These are phyloP conservation scores for Setophaga kirtlandii DNA, from an alignment of 2,113 vertebrate species.

Conservation along the genomic window DNA sequence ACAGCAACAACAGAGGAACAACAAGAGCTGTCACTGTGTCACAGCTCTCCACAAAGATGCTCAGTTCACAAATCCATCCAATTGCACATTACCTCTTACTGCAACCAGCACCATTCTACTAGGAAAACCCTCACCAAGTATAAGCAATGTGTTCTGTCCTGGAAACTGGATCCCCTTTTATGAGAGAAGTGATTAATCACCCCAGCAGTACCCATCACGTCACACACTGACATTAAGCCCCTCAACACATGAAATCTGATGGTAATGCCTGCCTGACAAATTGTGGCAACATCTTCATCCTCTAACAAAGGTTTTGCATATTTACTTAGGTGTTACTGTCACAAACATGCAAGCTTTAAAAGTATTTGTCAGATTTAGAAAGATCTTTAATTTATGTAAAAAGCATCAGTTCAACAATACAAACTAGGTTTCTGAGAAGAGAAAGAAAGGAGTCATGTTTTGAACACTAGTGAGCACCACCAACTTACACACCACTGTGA, in stretches of 20 bases:
- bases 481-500: rapidly evolving
- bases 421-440: not conserved
- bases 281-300: not conserved
- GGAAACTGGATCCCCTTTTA: not conserved
- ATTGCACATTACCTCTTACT: rapidly evolving
- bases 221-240: not conserved
- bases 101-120: not conserved
- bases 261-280: not conserved
- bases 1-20: not conserved
- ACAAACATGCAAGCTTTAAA: not conserved
- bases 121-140: rapidly evolving
- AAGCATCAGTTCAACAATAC: not conserved
- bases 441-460: not conserved
- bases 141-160: not conserved
- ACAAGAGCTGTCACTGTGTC: rapidly evolving
- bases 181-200: not conserved
- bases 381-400: not conserved
- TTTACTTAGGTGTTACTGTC: not conserved
- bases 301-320: not conserved
- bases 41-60: not conserved
- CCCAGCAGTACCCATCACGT: not conserved
- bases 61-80: not conserved
- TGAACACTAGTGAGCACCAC: not conserved
- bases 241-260: rapidly evolving
- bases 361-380: not conserved